Conservation (phyloP, 2,113 vertebrate genomes). For the Candoia aspera region DNA sequence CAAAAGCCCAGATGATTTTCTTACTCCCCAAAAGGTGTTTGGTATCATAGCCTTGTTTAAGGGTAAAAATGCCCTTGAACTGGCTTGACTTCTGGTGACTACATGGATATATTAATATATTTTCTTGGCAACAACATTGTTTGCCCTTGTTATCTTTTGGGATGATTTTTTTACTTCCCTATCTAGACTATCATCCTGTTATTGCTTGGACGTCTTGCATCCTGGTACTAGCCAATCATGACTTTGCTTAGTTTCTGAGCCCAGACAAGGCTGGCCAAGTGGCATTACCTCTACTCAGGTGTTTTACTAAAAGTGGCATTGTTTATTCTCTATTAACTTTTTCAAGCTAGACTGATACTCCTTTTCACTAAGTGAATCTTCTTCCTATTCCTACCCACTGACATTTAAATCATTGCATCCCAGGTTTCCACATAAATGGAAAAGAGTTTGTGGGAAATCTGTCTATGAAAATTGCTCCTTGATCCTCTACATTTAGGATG, state of each 20-base stretch:
- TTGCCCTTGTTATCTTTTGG: background rate
- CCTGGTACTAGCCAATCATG: background rate
- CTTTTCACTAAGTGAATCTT: background rate
- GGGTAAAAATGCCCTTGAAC: background rate
- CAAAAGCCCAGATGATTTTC: background rate
- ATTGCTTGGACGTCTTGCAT: background rate
- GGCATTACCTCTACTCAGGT: background rate
- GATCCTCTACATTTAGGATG: background rate
- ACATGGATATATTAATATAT: background rate
- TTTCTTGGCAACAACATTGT: background rate
- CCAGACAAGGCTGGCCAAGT: background rate
- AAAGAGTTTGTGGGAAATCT: conserved; percentile 6
- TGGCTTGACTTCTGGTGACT: background rate
- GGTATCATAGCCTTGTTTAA: background rate
- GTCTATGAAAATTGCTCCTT: background rate
- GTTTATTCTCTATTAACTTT: conserved; percentile 36
- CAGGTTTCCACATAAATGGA: conserved; percentile 24
- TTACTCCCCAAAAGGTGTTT: background rate
- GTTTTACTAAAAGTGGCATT: background rate
- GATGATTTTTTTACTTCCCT: background rate
- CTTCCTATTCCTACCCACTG: background rate
- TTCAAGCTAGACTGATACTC: background rate
- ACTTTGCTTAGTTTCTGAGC: background rate
- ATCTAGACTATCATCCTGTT: background rate
- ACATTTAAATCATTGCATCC: background rate